Base-by-base conservation (phyloP, 1,140 invertebrate genomes). In the Polypedilum pembai region DNA sequence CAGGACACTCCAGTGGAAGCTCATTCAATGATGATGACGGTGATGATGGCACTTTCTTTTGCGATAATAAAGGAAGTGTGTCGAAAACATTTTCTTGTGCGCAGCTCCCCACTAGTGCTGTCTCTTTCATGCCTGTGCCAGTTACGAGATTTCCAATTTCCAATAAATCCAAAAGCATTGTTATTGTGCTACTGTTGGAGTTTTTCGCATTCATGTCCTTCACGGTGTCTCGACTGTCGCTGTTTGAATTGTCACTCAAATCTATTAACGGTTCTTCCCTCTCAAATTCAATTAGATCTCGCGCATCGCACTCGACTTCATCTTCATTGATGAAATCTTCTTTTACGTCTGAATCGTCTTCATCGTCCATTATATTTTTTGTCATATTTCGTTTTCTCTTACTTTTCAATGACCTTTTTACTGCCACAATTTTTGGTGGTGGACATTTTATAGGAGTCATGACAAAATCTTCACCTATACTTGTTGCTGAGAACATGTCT, bases 331-430 rank as follows among this genome's bases (percentile, higher is more conserved):
- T 21, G 5, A 69, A 10, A n/a, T 69, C 65, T 18, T 69, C 65
- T 10, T 69, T 69, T 18, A 21, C 65, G 8, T 20, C 17, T 20
- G 20, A 20, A 8, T 69, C 65, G 17, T 69, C 65, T 10, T 69
- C 65, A 21, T 69, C 65, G 18, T 69, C 65, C 65, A 69, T 69
- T 8, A 69, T 69, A 69, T 69, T 69, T 20, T 69, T 69, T 18
- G 3, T n/a, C 17, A 69, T 20, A 69, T 69, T 69, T 18, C 18
- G n/a, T 18, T 69, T 33, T 33, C 24, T 56, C 15, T 56, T 56
- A 4, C 10, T 56, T n/a, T 56, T 69, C 20, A 69, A 69, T 69
- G 65, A 69, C 18, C 65, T 69, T 69, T 69, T 69, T 8, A 69
- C 65, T 10, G 65, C 65, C 8, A 69, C 65, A 8, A 69, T 69